Conservation (phyloP, 2,888 invertebrate genomes). For the Agrochola lota region DNA sequence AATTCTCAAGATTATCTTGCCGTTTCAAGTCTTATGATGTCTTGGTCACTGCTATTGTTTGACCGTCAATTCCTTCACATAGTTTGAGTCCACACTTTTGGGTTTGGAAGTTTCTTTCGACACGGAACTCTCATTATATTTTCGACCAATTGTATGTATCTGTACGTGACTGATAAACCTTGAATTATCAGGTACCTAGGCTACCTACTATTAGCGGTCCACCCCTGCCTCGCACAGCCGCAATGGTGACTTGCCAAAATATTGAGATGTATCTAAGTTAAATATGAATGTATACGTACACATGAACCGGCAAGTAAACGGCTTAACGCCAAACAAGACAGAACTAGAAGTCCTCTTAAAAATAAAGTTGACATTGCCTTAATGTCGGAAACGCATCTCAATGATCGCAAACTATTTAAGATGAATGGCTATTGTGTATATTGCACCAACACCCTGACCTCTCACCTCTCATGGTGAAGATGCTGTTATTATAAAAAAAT, state of each 20-base stretch:
- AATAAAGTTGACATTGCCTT: too few species aligned
- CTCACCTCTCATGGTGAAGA: too few species aligned
- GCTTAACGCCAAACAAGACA: too few species aligned
- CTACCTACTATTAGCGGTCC: too few species aligned
- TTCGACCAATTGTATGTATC: not conserved
- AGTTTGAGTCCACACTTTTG: not conserved
- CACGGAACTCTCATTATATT: not conserved
- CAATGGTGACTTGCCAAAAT: not conserved
- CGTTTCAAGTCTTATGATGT: constrained; percentile 1
- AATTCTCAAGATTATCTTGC: not conserved
- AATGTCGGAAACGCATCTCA: too few species aligned
- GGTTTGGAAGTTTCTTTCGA: not conserved
- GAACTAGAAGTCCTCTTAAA: too few species aligned
- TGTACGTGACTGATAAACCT: not conserved
- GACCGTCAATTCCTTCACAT: not conserved
- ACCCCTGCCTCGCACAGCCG: not conserved
- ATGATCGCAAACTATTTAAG: too few species aligned
- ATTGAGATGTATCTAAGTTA: not conserved
- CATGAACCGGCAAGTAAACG: too few species aligned
- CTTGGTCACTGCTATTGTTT: not conserved
- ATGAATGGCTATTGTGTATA: too few species aligned
- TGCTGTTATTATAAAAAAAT: too few species aligned
- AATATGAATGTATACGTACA: not conserved
- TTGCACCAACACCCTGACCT: too few species aligned
- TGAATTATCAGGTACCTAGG: not conserved